phyloP scores from a whole-genome alignment of 2,113 vertebrate species.

The Alethe castanea region DNA sequence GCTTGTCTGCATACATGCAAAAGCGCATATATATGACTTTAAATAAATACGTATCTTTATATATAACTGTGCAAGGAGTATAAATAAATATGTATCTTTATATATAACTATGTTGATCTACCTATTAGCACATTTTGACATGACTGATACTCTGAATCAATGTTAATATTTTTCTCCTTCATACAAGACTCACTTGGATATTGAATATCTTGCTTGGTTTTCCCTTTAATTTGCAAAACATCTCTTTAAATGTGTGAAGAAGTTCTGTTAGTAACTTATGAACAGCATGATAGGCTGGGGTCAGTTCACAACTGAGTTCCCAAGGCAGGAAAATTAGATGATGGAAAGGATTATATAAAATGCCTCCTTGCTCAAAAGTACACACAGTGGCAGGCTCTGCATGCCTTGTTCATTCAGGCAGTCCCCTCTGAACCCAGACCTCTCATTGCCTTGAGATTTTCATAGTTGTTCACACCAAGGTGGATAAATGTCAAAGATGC shows the following conservation, averaged over 20 bases:
- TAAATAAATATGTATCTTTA: no score
- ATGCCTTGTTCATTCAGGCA: not conserved
- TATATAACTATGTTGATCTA: not conserved
- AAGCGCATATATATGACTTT: not conserved
- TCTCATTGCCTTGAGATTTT: not conserved
- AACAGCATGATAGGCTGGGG: not conserved
- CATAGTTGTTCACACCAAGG: not conserved
- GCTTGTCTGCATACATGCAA: not conserved
- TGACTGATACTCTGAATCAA: not conserved
- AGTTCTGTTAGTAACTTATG: slow-evolving; percentile 33
- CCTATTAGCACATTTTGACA: not conserved
- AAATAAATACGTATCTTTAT: not conserved
- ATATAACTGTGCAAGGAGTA: not conserved
- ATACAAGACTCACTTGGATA: not conserved
- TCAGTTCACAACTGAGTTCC: slow-evolving; percentile 30
- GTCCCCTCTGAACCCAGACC: not conserved
- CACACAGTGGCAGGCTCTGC: not conserved
- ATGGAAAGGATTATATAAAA: slow-evolving; percentile 14
- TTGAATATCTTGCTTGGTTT: not conserved
- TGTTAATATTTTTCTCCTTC: not conserved
- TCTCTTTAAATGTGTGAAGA: not conserved
- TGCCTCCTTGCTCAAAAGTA: not conserved
- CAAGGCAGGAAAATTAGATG: slow-evolving; percentile 8
- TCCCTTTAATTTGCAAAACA: not conserved
- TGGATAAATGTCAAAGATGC: slow-evolving; percentile 4